phyloP scores from a whole-genome alignment of 1,140 invertebrate genomes.

The Bombyx mandarina region DNA sequence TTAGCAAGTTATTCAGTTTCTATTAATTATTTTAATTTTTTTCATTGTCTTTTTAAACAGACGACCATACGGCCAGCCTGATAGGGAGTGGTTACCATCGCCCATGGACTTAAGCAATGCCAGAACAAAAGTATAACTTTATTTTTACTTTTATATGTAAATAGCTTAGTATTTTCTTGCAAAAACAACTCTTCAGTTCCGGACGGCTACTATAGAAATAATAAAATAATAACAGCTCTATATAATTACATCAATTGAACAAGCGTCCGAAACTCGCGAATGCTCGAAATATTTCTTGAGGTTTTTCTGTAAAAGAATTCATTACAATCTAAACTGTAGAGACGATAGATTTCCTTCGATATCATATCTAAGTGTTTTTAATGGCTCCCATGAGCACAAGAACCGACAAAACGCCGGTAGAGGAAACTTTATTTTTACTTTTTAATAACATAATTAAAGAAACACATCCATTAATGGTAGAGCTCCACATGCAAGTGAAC shows the following conservation, averaged over 20 bases:
- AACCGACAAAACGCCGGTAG: constrained; percentile 38
- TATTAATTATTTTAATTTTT: no score
- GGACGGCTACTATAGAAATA: not conserved
- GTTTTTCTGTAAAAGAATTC: constrained; percentile 46
- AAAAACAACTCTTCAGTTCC: no score
- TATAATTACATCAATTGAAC: constrained; percentile 7
- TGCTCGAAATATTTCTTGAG: constrained; percentile 31
- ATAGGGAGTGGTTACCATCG: no score
- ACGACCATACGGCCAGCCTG: no score
- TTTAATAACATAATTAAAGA: constrained; percentile 46
- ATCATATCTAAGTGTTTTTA: constrained; percentile 41
- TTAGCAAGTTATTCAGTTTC: no score
- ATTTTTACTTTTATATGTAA: no score
- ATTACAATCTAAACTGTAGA: constrained; percentile 39
- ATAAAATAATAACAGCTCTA: constrained; percentile 17
- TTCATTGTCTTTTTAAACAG: no score
- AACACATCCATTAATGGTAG: not conserved
- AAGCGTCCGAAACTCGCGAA: constrained; percentile 26
- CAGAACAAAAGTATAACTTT: no score
- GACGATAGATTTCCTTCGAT: constrained; percentile 44
- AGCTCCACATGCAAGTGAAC: not conserved
- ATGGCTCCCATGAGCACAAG: constrained; percentile 35
- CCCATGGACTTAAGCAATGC: no score
- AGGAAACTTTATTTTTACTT: constrained; percentile 37
- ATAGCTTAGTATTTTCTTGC: no score